Evolutionary conservation across 2,113 vertebrate genomes (phyloP).

Genomic region (Ptilorrhoa leucosticta): DNA sequence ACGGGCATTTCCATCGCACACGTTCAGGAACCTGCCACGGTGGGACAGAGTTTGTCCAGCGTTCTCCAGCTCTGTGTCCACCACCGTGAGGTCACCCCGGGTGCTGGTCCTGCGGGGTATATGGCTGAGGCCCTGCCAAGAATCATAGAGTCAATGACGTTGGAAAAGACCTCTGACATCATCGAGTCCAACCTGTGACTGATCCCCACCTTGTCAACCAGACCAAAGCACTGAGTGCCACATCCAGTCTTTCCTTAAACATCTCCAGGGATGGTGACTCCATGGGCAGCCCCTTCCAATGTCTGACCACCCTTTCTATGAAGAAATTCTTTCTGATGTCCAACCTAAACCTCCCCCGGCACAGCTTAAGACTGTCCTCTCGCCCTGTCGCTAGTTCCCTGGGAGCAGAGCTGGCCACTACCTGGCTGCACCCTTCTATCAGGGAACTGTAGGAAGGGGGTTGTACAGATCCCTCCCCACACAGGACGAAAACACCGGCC

Average conservation of each 20-base stretch:
- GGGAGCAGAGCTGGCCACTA: background rate
- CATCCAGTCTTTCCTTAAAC: background rate
- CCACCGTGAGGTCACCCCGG: background rate
- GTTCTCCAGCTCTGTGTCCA: background rate
- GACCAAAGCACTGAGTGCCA: background rate
- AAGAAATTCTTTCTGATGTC: background rate
- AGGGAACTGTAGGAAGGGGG: too few relatives aligned
- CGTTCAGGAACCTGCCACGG: conserved; percentile 76
- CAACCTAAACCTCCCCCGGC: background rate
- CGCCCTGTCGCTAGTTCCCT: background rate
- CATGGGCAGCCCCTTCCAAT: background rate
- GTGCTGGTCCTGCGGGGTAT: background rate
- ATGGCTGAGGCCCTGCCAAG: background rate
- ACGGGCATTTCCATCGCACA: fast-evolving
- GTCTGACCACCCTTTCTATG: background rate
- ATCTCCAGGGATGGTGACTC: background rate
- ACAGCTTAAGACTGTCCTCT: background rate
- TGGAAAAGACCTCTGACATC: background rate
- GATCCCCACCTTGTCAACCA: background rate
- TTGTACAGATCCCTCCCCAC: background rate
- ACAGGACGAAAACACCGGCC: background rate
- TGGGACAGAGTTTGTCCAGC: background rate
- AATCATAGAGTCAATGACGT: background rate
- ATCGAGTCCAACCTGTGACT: background rate
- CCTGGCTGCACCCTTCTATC: background rate